A percentile compares a stretch with the other conserved stretches of the same genome.
Conservation (phyloP, 2,888 invertebrate genomes). For the Synergus itoensis region DNA sequence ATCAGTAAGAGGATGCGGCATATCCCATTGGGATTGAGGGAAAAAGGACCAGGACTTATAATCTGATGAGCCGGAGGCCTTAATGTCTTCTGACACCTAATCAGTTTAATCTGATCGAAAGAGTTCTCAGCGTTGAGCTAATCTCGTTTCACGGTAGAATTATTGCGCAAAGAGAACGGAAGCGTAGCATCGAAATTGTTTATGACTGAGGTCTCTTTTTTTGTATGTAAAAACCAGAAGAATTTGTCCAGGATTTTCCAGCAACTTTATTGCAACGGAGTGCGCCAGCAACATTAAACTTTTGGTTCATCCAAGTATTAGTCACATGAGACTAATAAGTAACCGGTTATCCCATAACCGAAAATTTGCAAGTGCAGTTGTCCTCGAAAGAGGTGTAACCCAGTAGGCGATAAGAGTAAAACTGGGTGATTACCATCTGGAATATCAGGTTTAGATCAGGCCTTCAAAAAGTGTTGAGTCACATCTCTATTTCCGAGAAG, state of each 20-base stretch:
- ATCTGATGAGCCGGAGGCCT: not conserved
- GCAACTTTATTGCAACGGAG: no score
- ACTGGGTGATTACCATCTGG: not conserved
- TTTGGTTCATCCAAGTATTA: no score
- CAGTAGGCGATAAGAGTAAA: conserved; percentile 7
- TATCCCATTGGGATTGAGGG: not conserved
- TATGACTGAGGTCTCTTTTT: not conserved
- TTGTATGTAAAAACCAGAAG: not conserved
- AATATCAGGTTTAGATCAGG: conserved; percentile 25
- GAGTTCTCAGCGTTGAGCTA: not conserved
- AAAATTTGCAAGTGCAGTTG: not conserved
- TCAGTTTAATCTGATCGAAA: not conserved
- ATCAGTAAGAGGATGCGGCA: conserved; percentile 12
- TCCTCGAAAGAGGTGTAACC: not conserved
- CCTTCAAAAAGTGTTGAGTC: conserved; percentile 23
- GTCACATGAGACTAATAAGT: not conserved
- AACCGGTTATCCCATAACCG: conserved; percentile 21
- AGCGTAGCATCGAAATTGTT: not conserved
- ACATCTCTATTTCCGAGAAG: conserved; percentile 7
- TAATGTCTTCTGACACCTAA: not conserved
- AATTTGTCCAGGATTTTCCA: no score
- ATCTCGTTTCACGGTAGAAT: not conserved
- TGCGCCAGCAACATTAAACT: no score
- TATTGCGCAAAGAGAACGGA: no score
- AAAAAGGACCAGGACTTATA: not conserved